Evolutionary conservation across 2,113 vertebrate species (phyloP).

Genomic region (Opisthocomus hoazin): DNA sequence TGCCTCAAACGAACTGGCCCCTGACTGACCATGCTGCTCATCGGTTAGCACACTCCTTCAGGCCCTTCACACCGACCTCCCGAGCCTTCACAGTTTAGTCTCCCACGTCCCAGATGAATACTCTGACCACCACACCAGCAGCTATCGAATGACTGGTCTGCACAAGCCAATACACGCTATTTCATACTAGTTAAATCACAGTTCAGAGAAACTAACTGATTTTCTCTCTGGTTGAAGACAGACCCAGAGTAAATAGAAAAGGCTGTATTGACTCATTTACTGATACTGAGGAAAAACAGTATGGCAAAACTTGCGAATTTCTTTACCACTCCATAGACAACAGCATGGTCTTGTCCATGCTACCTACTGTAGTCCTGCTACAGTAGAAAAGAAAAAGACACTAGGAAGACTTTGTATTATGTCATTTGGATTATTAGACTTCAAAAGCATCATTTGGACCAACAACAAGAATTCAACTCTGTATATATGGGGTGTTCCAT

Average conservation of each 20-base stretch:
- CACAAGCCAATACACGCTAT: neutral
- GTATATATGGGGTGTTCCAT: neutral
- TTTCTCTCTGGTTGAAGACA: neutral
- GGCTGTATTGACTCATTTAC: neutral
- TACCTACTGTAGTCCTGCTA: neutral
- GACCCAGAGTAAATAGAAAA: neutral
- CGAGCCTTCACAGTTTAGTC: neutral
- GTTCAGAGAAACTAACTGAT: neutral
- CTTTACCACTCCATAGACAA: neutral
- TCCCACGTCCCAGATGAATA: neutral
- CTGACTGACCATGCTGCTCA: neutral
- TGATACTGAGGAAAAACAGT: neutral
- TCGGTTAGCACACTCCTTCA: neutral
- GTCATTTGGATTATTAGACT: neutral
- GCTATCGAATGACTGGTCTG: neutral
- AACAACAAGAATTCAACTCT: neutral
- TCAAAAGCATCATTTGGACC: neutral
- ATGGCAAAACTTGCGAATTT: neutral
- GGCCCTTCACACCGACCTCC: neutral
- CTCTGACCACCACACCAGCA: neutral
- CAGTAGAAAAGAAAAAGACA: neutral
- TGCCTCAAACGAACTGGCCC: neutral
- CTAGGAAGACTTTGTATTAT: neutral
- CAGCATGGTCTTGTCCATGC: neutral
- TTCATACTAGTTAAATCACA: neutral